Evolutionary conservation across 92 coral and sea anemone genomes (phyloP).

Genomic region (Micromussa lordhowensis): DNA sequence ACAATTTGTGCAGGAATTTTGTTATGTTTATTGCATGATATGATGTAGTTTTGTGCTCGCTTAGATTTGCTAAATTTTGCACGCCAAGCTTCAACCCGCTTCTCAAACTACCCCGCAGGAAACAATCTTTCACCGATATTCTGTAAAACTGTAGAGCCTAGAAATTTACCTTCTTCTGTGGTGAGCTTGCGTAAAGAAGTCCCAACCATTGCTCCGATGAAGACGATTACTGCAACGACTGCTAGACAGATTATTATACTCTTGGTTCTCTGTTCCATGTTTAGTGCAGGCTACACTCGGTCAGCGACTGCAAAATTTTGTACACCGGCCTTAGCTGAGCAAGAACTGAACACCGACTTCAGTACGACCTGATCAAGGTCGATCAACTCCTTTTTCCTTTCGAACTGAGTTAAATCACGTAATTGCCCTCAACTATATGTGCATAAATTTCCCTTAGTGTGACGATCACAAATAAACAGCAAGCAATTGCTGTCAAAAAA

Average conservation of each 20-base stretch:
- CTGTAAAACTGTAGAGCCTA: too few species aligned
- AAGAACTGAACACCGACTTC: not conserved
- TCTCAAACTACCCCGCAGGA: too few species aligned
- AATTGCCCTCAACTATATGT: not conserved
- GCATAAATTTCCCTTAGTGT: not conserved
- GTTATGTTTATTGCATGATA: too few species aligned
- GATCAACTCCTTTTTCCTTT: not conserved
- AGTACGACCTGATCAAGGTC: too few species aligned
- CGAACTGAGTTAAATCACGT: not conserved
- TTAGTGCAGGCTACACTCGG: not conserved
- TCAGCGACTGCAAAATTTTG: not conserved
- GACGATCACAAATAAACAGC: too few species aligned
- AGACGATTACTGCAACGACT: not conserved
- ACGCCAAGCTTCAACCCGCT: too few species aligned
- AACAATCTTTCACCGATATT: too few species aligned
- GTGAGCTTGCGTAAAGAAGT: slow-evolving; percentile 23
- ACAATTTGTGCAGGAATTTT: too few species aligned
- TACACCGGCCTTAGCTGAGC: not conserved
- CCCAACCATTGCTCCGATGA: slow-evolving; percentile 21
- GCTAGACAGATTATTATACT: not conserved
- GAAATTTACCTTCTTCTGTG: slow-evolving; percentile 17
- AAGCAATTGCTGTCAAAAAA: not conserved
- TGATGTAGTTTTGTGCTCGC: too few species aligned
- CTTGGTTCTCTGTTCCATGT: not conserved
- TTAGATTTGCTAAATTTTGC: too few species aligned